Conservation (phyloP, 2,888 invertebrate genomes). For the Yponomeuta cagnagella region DNA sequence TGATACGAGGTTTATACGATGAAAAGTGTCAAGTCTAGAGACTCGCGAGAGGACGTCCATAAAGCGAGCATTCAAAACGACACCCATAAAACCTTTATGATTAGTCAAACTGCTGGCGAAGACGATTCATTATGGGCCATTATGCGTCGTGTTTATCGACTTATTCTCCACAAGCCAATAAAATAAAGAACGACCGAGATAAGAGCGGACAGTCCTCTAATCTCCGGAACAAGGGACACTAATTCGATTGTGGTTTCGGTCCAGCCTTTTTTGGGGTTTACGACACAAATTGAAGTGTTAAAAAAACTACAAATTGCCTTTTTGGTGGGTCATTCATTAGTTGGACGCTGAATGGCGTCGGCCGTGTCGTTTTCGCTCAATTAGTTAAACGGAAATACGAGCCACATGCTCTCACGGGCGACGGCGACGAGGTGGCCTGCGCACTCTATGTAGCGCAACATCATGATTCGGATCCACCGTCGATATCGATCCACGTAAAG, state of each 20-base stretch:
- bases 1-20: neutral
- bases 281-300: constrained; percentile 74
- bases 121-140: constrained; percentile 75
- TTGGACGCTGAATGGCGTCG: constrained; percentile 63
- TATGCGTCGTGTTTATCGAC: constrained; percentile 74
- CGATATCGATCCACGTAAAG: too few species aligned
- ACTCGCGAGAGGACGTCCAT: constrained; percentile 26
- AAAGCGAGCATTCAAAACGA: constrained; percentile 56
- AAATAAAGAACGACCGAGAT: constrained; percentile 76
- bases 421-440: too few species aligned
- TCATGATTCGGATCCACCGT: too few species aligned
- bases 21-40: constrained; percentile 8
- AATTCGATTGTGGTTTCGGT: constrained; percentile 76
- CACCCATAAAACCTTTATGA: constrained; percentile 73
- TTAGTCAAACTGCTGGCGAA: constrained; percentile 67
- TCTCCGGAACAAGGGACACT: constrained; percentile 76
- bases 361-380: constrained; percentile 73
- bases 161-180: constrained; percentile 73
- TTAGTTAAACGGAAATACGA: constrained; percentile 71
- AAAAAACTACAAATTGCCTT: constrained; percentile 75
- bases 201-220: constrained; percentile 73
- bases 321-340: constrained; percentile 72
- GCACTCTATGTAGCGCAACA: neutral
- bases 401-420: constrained; percentile 32
- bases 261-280: constrained; percentile 70